Conservation (phyloP, 2,888 invertebrate species). For the Perizoma flavofasciatum region DNA sequence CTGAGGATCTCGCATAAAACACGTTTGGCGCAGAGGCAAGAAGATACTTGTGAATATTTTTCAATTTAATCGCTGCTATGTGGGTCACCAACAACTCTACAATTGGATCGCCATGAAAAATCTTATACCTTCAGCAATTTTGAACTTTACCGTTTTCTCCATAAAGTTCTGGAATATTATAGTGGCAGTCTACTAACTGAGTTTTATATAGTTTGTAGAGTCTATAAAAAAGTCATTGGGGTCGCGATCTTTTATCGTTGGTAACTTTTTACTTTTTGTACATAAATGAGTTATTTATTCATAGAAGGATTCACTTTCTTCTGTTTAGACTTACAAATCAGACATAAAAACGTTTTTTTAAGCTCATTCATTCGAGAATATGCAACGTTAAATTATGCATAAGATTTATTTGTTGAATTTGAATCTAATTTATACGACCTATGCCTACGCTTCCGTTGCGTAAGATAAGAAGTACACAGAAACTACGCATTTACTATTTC, state of each 20-base stretch:
- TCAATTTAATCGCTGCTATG: conserved; percentile 9
- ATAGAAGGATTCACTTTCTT: conserved; percentile 44
- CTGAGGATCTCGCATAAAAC: too few relatives aligned
- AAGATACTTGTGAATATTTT: conserved; percentile 1
- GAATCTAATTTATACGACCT: conserved; percentile 11
- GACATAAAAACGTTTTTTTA: conserved; percentile 33
- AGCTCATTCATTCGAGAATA: conserved; percentile 19
- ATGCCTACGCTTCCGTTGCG: conserved; percentile 12
- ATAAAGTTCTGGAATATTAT: background rate
- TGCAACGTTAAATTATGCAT: conserved; percentile 16
- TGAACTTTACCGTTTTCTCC: conserved; percentile 3
- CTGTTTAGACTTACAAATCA: conserved; percentile 45
- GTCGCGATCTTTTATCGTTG: conserved; percentile 23
- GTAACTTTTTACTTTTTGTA: conserved; percentile 1
- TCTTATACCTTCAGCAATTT: background rate
- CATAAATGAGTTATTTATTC: conserved; percentile 42
- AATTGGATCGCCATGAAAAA: background rate
- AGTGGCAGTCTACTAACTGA: background rate
- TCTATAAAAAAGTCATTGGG: conserved; percentile 22
- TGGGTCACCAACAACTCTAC: conserved; percentile 5
- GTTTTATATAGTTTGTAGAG: conserved; percentile 8
- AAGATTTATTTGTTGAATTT: conserved; percentile 16
- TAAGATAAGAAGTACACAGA: background rate
- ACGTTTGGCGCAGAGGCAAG: too few relatives aligned
- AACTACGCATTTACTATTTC: too few relatives aligned